These are phyloP conservation scores for Denticeps clupeoides DNA, from an alignment of 2,797 vertebrate genomes.

Conservation along the genomic window DNA sequence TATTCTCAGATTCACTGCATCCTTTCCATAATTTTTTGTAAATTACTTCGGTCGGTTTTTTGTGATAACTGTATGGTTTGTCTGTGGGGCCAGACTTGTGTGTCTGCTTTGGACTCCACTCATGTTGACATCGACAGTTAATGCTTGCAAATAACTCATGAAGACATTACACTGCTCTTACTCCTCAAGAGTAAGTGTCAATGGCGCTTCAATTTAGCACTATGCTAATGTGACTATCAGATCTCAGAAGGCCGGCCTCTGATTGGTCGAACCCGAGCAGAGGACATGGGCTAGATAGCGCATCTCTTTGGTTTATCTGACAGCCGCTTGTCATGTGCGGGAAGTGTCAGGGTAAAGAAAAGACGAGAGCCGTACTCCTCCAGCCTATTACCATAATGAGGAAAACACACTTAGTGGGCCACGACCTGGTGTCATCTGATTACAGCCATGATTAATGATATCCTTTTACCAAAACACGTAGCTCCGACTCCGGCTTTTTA, in stretches of 20 bases:
- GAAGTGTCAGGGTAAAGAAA: slow-evolving; percentile 57
- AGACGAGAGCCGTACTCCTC: slow-evolving; percentile 53
- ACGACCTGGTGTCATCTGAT: slow-evolving; percentile 97
- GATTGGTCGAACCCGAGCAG: slow-evolving; percentile 12
- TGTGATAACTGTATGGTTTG: too few relatives aligned
- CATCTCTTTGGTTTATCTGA: slow-evolving; percentile 43
- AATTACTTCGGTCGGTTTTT: too few relatives aligned
- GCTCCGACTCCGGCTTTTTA: slow-evolving; percentile 51
- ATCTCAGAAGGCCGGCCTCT: too few relatives aligned
- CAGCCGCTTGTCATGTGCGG: slow-evolving; percentile 58
- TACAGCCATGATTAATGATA: slow-evolving; percentile 99
- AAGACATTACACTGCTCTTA: too few relatives aligned
- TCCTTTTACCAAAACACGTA: slow-evolving; percentile 73
- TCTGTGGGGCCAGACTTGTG: too few relatives aligned
- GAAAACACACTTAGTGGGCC: slow-evolving; percentile 95
- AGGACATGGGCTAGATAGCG: slow-evolving; percentile 34
- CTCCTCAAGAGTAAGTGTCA: too few relatives aligned
- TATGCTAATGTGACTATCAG: neutral
- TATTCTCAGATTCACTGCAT: too few relatives aligned
- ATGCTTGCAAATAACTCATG: too few relatives aligned
- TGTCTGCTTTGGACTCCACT: too few relatives aligned
- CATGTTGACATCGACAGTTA: too few relatives aligned
- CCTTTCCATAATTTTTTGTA: too few relatives aligned
- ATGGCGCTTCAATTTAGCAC: too few relatives aligned
- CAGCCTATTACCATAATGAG: slow-evolving; percentile 97